These are phyloP conservation scores for Huso huso DNA, from an alignment of 2,797 vertebrate genomes.

Conservation along the genomic window DNA sequence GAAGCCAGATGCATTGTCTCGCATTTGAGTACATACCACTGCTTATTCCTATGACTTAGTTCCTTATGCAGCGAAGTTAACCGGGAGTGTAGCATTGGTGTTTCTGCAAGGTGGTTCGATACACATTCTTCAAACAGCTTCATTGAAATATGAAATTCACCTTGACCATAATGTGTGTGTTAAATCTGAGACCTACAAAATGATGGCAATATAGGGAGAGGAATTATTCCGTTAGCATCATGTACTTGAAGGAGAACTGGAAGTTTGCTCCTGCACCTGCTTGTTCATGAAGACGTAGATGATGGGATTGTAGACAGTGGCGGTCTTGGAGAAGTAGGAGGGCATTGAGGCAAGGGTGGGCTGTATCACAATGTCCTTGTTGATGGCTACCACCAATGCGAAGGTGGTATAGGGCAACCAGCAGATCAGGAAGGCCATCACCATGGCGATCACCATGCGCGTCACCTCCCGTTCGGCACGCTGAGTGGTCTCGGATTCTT, in stretches of 20 bases:
- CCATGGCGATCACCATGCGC: constrained; percentile 41
- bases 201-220: no score
- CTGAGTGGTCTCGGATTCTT: constrained; percentile 33
- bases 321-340: constrained; percentile 82
- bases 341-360: constrained; percentile 60
- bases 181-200: no score
- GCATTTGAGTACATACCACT: no score
- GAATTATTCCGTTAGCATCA: constrained; percentile 1
- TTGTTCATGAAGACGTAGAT: constrained; percentile 87
- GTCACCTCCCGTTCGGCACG: constrained; percentile 39
- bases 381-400: constrained; percentile 39
- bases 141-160: no score
- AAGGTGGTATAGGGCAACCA: constrained; percentile 47
- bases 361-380: constrained; percentile 32
- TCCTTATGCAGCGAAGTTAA: no score
- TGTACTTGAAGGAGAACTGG: constrained; percentile 47
- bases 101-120: no score
- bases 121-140: no score
- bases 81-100: no score
- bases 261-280: constrained; percentile 54
- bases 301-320: constrained; percentile 82
- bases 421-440: constrained; percentile 44
- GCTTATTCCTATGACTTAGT: no score
- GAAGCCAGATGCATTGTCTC: no score
- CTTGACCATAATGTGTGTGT: no score